Percentiles rank a stretch among this genome's conserved stretches.
Conservation (phyloP, 2,113 vertebrate species). For the Lamprologus callipterus region DNA sequence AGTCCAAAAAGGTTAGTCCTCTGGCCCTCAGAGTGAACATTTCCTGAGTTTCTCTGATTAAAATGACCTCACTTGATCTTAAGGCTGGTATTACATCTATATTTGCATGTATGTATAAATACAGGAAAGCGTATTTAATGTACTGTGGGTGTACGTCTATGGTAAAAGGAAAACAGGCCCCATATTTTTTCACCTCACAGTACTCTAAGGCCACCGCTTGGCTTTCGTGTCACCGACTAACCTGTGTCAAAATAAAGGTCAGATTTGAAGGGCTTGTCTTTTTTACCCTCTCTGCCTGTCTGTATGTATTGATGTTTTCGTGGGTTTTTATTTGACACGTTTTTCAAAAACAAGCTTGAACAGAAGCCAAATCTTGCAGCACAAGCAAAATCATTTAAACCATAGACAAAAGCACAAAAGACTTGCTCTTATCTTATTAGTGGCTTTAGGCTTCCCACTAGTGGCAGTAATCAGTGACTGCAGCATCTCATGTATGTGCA, state of each 20-base stretch:
- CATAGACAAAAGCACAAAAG: neutral
- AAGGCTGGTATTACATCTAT: neutral
- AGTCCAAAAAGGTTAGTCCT: neutral
- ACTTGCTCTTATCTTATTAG: neutral
- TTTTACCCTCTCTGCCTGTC: neutral
- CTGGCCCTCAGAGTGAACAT: neutral
- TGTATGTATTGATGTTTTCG: neutral
- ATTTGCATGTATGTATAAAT: neutral
- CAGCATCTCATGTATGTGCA: neutral
- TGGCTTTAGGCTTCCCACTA: constrained; percentile 23
- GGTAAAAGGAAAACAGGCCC: neutral
- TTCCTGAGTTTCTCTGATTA: neutral
- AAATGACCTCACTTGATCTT: neutral
- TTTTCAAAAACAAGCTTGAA: neutral
- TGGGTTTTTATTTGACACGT: neutral
- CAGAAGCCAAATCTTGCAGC: neutral
- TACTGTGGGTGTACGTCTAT: neutral
- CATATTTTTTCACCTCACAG: neutral
- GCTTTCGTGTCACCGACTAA: neutral
- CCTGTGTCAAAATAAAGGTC: neutral
- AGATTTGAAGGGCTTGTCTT: neutral
- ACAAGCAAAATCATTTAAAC: neutral
- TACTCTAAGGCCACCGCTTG: neutral
- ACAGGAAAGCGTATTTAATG: neutral
- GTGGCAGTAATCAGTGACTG: constrained; percentile 5